Percentiles rank a stretch among this genome's conserved stretches.
Conservation (phyloP, 1,140 invertebrate species). For the Drosophila lini region DNA sequence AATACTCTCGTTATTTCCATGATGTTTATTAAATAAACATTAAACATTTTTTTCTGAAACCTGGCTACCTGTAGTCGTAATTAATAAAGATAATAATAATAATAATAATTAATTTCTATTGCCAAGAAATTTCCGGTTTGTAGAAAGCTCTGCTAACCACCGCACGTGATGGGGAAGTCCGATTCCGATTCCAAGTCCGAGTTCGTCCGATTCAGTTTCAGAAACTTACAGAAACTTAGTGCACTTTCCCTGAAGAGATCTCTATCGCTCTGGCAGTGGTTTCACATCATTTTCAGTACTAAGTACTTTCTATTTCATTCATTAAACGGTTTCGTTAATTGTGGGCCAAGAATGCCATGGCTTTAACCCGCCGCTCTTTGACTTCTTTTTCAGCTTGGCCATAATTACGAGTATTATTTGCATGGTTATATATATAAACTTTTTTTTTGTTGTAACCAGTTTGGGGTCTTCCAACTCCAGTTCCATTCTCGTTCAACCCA, state of each 20-base stretch:
- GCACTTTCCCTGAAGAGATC: conserved; percentile 76
- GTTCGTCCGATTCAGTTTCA: conserved; percentile 1
- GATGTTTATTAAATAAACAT: not conserved
- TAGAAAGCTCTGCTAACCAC: conserved; percentile 38
- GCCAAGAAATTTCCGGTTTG: conserved; percentile 70
- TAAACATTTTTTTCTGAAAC: not conserved
- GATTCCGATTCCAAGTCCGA: conserved; percentile 5
- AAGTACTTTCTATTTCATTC: conserved; percentile 79
- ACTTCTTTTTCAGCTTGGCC: conserved; percentile 29
- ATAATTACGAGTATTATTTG: conserved; percentile 31
- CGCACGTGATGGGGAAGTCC: conserved; percentile 53
- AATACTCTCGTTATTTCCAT: not conserved
- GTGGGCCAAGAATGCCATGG: conserved; percentile 49
- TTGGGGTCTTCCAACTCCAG: conserved; percentile 15
- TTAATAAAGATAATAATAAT: conserved; percentile 42
- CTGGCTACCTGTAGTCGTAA: not conserved
- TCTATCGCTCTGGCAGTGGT: conserved; percentile 32
- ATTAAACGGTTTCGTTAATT: conserved; percentile 59
- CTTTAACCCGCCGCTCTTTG: conserved; percentile 44
- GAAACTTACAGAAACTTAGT: conserved; percentile 8
- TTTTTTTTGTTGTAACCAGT: conserved; percentile 33
- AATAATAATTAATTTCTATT: conserved; percentile 32
- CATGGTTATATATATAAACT: conserved; percentile 27
- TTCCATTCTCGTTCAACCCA: conserved; percentile 58
- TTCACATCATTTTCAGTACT: conserved; percentile 52